Evolutionary conservation across 2,113 vertebrate species (phyloP), one percentile per base, ranked within the genome.

Genomic region (Podiceps cristatus): DNA sequence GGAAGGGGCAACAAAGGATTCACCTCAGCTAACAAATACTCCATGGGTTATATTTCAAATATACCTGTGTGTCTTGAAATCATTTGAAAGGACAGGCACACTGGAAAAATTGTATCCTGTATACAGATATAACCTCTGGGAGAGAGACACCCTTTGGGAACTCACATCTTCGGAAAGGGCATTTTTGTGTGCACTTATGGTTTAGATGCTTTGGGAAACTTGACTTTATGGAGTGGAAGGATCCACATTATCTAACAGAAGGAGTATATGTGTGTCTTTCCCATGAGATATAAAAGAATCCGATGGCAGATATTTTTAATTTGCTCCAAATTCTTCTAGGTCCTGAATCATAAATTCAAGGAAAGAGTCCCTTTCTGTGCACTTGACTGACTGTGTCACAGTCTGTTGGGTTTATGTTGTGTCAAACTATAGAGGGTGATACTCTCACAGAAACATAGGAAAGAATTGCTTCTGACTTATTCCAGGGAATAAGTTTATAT

Each of bases 401-500:
- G 15, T 28, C 31, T 74, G 8, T 45, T 79, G 5, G 6, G 44
- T 72, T 77, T 69, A n/a, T 55, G 4, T 31, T 84, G 15, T 60
- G 40, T 68, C 37, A 87, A 25, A 12, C 37, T 59, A 71, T 1
- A 74, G 18, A 74, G 20, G 42, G 6, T 78, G 75, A 74, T 52
- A 47, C 2, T 74, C 11, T 71, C 7, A 2, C 15, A 80, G 52
- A 84, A 75, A 87, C 44, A 47, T 5, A 75, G 13, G 31, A 77
- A 95, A 88, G 33, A 86, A 67, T 95, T 74, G 28, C 22, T 91
- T 91, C 80, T 91, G 90, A 95, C 31, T 96, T 92, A 95, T 92
- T 97, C 90, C 97, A 95, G 83, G 66, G 44, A 97, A 80, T 10
- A 93, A 77, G 55, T 96, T 94, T 93, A 82, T 95, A 84, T 87